Evolutionary conservation across 2,113 vertebrate genomes (phyloP).

Genomic region (Daphoenositta chrysoptera): DNA sequence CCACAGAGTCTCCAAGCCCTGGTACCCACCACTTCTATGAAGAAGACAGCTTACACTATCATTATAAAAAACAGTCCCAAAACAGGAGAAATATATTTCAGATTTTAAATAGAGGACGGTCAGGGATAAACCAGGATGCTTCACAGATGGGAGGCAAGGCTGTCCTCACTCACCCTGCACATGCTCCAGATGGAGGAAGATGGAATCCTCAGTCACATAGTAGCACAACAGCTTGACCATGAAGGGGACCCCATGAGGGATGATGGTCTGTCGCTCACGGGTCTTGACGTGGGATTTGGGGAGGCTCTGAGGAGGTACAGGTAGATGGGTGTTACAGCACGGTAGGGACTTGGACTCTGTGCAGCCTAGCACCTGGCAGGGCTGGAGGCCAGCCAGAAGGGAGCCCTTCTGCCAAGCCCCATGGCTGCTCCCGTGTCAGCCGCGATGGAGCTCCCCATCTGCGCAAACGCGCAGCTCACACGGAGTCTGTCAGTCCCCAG

Average conservation of each 20-base stretch:
- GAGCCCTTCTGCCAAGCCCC: not conserved
- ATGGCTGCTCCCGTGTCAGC: not conserved
- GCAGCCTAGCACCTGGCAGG: not conserved
- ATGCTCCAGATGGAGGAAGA: slow-evolving; percentile 92
- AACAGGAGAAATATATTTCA: not conserved
- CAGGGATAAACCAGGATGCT: not conserved
- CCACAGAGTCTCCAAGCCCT: not conserved
- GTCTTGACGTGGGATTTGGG: slow-evolving; percentile 86
- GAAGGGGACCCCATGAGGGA: slow-evolving; percentile 92
- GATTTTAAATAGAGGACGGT: not conserved
- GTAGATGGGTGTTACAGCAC: not conserved
- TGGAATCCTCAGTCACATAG: slow-evolving; percentile 89
- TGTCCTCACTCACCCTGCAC: slow-evolving; percentile 81
- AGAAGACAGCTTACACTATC: not conserved
- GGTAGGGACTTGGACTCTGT: not conserved
- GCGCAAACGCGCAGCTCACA: fast-evolving
- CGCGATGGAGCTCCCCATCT: fast-evolving
- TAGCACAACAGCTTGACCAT: slow-evolving; percentile 93
- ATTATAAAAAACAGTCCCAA: not conserved
- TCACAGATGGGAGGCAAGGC: not conserved
- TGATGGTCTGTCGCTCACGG: slow-evolving; percentile 86
- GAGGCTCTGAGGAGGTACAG: slow-evolving; percentile 78
- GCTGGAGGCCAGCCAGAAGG: not conserved
- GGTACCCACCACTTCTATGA: not conserved
- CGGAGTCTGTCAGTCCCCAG: not conserved